Evolutionary conservation across 1,140 invertebrate genomes (phyloP), one percentile per base, ranked within the genome.

Genomic region (Drosophila parabipectinata): DNA sequence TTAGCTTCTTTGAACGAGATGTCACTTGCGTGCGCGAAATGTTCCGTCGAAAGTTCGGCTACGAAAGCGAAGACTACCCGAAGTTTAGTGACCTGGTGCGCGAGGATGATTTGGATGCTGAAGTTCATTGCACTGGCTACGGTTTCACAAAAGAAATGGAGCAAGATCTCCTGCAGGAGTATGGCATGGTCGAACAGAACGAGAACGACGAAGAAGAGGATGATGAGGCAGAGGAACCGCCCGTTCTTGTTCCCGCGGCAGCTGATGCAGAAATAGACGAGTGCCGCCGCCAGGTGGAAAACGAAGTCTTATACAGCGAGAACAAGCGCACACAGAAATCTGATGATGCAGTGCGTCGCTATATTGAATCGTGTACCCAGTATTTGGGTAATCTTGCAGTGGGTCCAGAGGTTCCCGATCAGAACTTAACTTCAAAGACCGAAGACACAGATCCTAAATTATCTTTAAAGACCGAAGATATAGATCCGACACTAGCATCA

Each of bases 1-100:
- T 4, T 73, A 96, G 96, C 87, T 97, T 97, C 93, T 99, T 99
- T 92, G 95, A 99, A 61, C 94, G 99, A 80, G 99, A 99, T 94
- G 98, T 99, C 0, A 95, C 95, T 47, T 99, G 98, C 92, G 94
- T 99, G 10, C 93, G 95, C 66, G 96, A 97, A 55, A 99, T 99
- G 92, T 99, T 99, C 92, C 96, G 95, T 84, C 95, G 95, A 92
- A 94, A 97, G 57, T 99, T 99, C 92, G 94, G 94, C 1, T 99
- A 96, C 92, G 98, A 99, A 92, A 98, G 97, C 92, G 95, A 96
- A 83, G 92, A 96, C 4, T 96, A 94, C 91, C 99, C 99, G 18
- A 94, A 93, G 62, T 99, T 99, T 92, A 91, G 93, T 52, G 97
- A 99, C 91, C 92, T 99, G 52, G 96, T 97, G 85, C 93, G 97